Conservation (phyloP, 2,888 invertebrate genomes). For the Diachrysia chrysitis region DNA sequence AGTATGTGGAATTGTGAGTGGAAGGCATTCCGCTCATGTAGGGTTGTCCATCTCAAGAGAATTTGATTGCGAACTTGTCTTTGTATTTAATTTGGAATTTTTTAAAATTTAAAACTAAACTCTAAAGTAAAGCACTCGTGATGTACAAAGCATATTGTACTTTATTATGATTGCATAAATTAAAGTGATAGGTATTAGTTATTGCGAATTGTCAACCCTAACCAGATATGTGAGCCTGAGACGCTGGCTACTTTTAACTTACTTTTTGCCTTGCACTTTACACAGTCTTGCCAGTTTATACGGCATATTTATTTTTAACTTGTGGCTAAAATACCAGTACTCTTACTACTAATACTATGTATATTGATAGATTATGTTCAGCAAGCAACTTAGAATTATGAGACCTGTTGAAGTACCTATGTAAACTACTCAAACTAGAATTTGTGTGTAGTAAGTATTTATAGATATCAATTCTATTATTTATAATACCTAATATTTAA, state of each 20-base stretch:
- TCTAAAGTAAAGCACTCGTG: not conserved
- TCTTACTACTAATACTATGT: conserved; percentile 16
- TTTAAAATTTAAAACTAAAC: not conserved
- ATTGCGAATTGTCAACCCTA: conserved; percentile 31
- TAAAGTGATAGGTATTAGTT: not conserved
- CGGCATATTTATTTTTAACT: conserved; percentile 67
- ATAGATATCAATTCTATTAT: not conserved
- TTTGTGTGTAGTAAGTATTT: not conserved
- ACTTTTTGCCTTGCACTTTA: conserved; percentile 44
- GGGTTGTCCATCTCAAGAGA: conserved; percentile 55
- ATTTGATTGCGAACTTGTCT: conserved; percentile 2
- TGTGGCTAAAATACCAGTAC: conserved; percentile 43
- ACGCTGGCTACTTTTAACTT: conserved; percentile 33
- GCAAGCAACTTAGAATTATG: conserved; percentile 20
- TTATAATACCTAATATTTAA: not conserved
- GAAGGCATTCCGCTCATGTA: conserved; percentile 74
- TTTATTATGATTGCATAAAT: not conserved
- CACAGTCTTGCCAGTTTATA: conserved; percentile 59
- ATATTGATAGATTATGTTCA: conserved; percentile 23
- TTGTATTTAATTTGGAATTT: not conserved
- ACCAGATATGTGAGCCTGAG: conserved; percentile 22
- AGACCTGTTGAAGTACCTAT: not conserved
- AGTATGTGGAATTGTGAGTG: conserved; percentile 73
- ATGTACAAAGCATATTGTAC: not conserved
- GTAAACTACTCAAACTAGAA: not conserved